Conservation (phyloP, 1,140 invertebrate species). For the Littorina saxatilis region DNA sequence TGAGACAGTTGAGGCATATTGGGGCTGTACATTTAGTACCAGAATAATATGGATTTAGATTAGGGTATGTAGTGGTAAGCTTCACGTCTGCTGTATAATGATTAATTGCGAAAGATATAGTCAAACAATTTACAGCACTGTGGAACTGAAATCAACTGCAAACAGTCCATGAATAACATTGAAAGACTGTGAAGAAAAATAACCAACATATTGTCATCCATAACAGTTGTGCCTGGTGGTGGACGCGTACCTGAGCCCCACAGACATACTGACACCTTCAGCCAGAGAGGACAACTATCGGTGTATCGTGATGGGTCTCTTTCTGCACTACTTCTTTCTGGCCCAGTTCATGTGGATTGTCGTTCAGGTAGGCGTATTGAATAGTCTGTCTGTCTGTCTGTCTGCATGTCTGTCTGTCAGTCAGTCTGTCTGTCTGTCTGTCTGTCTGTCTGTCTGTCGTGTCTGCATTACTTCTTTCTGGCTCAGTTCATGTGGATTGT, state of each 20-base stretch:
- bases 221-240: conserved; percentile 68
- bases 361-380: conserved; percentile 57
- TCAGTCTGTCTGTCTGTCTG: neutral
- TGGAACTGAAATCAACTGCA: too few species aligned
- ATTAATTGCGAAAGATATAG: too few species aligned
- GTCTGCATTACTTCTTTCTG: too few species aligned
- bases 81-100: too few species aligned
- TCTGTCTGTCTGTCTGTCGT: neutral
- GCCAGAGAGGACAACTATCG: conserved; percentile 63
- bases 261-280: conserved; percentile 59
- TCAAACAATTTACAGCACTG: too few species aligned
- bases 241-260: conserved; percentile 68
- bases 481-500: neutral
- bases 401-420: neutral
- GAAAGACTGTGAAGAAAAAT: too few species aligned
- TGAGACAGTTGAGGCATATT: too few species aligned
- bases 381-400: neutral
- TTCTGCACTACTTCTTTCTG: conserved; percentile 95
- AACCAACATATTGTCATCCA: too few species aligned
- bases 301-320: conserved; percentile 82
- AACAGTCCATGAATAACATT: too few species aligned
- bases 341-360: conserved; percentile 96
- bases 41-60: too few species aligned
- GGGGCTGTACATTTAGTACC: too few species aligned
- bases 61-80: too few species aligned